Conservation (phyloP, 2,113 vertebrate genomes). For the Ailurus styani region DNA sequence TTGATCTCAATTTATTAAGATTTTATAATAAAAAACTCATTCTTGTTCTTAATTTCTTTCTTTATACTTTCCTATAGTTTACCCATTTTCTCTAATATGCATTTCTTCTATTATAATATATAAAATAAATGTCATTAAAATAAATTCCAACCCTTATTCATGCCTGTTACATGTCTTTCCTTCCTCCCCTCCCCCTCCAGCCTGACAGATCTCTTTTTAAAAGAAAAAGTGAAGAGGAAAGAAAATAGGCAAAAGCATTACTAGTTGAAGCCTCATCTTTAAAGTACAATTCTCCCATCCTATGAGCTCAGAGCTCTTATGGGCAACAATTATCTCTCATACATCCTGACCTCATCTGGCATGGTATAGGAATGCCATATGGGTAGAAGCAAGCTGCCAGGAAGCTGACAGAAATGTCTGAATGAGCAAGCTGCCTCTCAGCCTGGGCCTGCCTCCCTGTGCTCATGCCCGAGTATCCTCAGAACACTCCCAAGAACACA, state of each 20-base stretch:
- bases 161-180: not conserved
- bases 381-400: not conserved
- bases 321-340: not conserved
- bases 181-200: not conserved
- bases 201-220: not conserved
- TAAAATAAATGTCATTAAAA: constrained; percentile 3
- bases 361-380: not conserved
- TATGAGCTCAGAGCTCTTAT: not conserved
- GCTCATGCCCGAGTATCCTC: not conserved
- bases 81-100: not conserved
- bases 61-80: not conserved
- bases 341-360: not conserved
- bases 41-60: not conserved
- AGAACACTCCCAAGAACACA: not conserved
- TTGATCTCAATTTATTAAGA: not conserved
- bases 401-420: constrained; percentile 31
- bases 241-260: not conserved
- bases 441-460: not conserved
- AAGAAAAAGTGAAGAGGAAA: not conserved
- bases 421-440: constrained; percentile 5
- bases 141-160: not conserved
- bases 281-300: not conserved
- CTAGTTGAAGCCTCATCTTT: not conserved
- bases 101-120: not conserved
- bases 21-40: not conserved